A percentile compares a stretch with the other conserved stretches of the same genome.
phyloP scores from a whole-genome alignment of 2,797 vertebrate genomes.

The Merluccius polli region DNA sequence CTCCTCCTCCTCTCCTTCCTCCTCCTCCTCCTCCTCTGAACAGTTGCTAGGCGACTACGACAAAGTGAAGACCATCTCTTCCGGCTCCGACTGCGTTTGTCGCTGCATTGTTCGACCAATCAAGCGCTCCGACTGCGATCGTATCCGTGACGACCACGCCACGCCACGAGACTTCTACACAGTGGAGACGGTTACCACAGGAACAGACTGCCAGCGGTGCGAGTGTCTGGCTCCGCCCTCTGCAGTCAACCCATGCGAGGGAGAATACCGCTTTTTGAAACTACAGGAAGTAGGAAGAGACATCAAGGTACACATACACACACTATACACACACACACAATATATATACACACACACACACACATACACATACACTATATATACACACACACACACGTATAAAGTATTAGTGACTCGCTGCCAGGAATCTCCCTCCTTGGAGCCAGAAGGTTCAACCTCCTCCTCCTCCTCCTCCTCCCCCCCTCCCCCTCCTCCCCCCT shows the following conservation, averaged over 20 bases:
- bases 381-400: no score
- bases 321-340: no score
- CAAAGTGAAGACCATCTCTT: slow-evolving; percentile 90
- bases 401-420: no score
- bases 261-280: slow-evolving; percentile 87
- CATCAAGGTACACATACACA: slow-evolving; percentile 78
- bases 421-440: no score
- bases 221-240: slow-evolving; percentile 87
- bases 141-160: slow-evolving; percentile 67
- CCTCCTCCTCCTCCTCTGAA: not conserved
- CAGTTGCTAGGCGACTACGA: slow-evolving; percentile 92
- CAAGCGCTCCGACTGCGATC: slow-evolving; percentile 80
- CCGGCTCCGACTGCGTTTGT: slow-evolving; percentile 87
- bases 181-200: slow-evolving; percentile 87
- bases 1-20: not conserved
- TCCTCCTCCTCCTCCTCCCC: no score
- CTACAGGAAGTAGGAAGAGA: slow-evolving; percentile 81
- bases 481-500: no score
- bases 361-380: no score
- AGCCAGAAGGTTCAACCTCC: no score
- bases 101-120: slow-evolving; percentile 89
- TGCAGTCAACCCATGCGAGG: slow-evolving; percentile 90
- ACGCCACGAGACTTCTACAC: slow-evolving; percentile 79
- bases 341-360: no score
- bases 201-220: slow-evolving; percentile 87